Evolutionary conservation across 2,113 vertebrate genomes (phyloP), one percentile per base, ranked within the genome.

Genomic region (Sapayoa aenigma): DNA sequence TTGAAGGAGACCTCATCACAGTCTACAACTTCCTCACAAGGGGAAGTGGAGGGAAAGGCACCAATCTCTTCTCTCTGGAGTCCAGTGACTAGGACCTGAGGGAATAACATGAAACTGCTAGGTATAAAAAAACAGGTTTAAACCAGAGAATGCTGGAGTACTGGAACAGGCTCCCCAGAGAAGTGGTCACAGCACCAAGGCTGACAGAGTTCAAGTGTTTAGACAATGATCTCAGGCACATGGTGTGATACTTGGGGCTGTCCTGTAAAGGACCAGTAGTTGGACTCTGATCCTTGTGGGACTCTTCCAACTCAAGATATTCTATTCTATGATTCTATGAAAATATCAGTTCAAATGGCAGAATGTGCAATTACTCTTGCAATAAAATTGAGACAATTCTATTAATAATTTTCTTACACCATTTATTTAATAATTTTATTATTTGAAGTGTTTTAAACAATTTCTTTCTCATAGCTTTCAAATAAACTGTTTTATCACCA

Each of bases 171-270:
- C 17, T 42, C 6, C 30, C 4, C 17, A 27, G 30, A 24, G 24
- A 5, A 41, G 9, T 9, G 13, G 12, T 14, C 35, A 42, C 49
- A 65, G 58, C 42, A 31, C 5, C 30, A 42, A 60, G 13, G 16
- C 41, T 56, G 30, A 21, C 11, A 35, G n/a, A 55, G 23, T 1
- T 71, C 56, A 71, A 55, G 4, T 0, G 0, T 30, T 58, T 66
- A 31, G 12, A 44, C 18, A 39, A 1, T 28, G 8, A 8, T 52
- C 27, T 62, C 52, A 37, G 33, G 12, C 27, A 52, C 14, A 20
- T 9, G 27, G 27, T 41, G 31, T 22, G 9, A 33, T 33, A 46
- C 10, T n/a, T 74, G 33, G 10, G 20, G 20, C 39, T 75, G 9
- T 30, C 15, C 18, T 74, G 37, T 28, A 24, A 5, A 28, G 33